phyloP scores from a whole-genome alignment of 2,888 invertebrate genomes.

The Calliphora vomitoria region DNA sequence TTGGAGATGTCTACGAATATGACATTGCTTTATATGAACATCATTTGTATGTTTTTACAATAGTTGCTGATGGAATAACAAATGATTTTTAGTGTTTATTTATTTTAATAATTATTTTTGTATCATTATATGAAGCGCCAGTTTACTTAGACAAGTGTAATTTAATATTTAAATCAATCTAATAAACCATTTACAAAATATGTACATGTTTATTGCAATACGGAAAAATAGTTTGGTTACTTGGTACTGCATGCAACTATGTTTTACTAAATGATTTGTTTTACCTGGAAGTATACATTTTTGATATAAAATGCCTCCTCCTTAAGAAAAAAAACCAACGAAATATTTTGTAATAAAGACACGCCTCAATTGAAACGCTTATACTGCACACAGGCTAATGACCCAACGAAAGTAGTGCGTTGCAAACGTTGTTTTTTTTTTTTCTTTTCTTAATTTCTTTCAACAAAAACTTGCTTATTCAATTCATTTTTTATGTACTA shows the following conservation, averaged over 20 bases:
- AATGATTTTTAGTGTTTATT: not conserved
- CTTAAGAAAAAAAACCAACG: constrained; percentile 6
- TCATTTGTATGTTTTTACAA: not conserved
- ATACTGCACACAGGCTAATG: constrained; percentile 43
- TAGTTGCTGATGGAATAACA: not conserved
- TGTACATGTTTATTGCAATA: not conserved
- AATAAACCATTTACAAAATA: not conserved
- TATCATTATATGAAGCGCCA: constrained; percentile 15
- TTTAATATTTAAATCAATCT: constrained; percentile 2
- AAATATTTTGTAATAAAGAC: constrained; percentile 45
- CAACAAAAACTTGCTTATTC: constrained; percentile 18
- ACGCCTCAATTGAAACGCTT: constrained; percentile 47
- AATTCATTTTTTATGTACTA: constrained; percentile 16
- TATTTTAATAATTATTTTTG: not conserved
- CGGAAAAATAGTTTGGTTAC: constrained; percentile 1
- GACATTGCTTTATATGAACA: not conserved
- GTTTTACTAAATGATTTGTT: constrained; percentile 8
- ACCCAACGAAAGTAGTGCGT: constrained; percentile 56
- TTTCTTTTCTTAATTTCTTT: not conserved
- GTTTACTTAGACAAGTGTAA: not conserved
- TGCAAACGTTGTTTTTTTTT: constrained; percentile 20
- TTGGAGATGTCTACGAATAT: constrained; percentile 39
- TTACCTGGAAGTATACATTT: constrained; percentile 47
- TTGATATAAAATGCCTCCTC: constrained; percentile 27
- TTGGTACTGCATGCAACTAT: constrained; percentile 43